Base-by-base conservation (phyloP, 1,140 invertebrate genomes). In the Neodiprion lecontei region DNA sequence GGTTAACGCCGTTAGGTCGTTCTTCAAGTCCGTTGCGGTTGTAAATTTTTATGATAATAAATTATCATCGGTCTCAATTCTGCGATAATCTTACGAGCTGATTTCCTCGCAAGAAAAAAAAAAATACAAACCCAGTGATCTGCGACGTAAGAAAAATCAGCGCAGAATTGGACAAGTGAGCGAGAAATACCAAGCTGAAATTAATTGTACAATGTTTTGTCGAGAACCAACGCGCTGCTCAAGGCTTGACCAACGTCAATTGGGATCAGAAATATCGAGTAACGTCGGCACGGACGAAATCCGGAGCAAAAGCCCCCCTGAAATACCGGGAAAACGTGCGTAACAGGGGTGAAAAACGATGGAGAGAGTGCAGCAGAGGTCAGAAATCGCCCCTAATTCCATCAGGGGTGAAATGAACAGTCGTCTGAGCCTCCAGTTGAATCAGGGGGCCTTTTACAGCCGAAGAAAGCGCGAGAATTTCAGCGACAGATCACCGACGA, bases 1-100 rank as follows among this genome's bases (percentile, higher is more conserved):
- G 69, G 40, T 49, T 48, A 70, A 70, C 49, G 48, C 40, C 49
- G 47, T 70, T 48, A 70, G 69, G 49, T 70, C 17, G 40, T 70
- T 69, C 17, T 10, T 70, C 9, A 70, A 70, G 69, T 9, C 40
- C 17, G 17, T 40, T 70, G 40, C n/a, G 40, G 40, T 70, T 47
- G 40, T 70, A 48, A 49, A 70, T 49, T 70, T 70, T 69, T 48
- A 47, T 48, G 48, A 70, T 7, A 47, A 70, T 14, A 61, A 61
- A 14, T 61, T 40, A 40, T 40, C 28, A 40, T 40, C 5, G 28
- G 5, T 40, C 28, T 40, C 28, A 40, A 40, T 40, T 40, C 28
- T 40, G 28, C 28, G 28, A 5, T 5, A 40, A 40, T 1, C 4
- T 3, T 3, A 40, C 28, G 28, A 40, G 28, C 28, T 5, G 28